These are phyloP conservation scores for Scaptodrosophila latifasciaeformis DNA, from an alignment of 2,888 invertebrate species.

Conservation along the genomic window DNA sequence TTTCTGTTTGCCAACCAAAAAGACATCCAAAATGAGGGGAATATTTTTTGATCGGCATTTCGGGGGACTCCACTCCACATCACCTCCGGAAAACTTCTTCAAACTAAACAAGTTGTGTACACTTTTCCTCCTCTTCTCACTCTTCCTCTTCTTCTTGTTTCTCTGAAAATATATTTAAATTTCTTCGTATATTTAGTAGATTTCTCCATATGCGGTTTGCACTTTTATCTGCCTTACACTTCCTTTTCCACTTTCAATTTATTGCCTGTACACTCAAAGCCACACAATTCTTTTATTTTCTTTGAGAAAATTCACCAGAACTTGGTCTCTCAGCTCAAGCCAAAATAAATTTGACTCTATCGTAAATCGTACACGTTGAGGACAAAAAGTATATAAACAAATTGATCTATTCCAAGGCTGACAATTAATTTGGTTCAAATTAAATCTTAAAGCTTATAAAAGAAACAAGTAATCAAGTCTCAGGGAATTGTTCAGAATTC, in stretches of 20 bases:
- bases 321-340: too few relatives aligned
- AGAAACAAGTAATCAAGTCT: too few relatives aligned
- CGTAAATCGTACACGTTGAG: too few relatives aligned
- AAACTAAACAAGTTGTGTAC: constrained; percentile 64
- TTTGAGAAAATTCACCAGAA: too few relatives aligned
- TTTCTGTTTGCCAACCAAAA: constrained; percentile 30
- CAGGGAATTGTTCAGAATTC: too few relatives aligned
- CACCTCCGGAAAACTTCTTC: constrained; percentile 31
- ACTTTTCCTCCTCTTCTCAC: constrained; percentile 27
- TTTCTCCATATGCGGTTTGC: constrained; percentile 12
- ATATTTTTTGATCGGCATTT: constrained; percentile 8
- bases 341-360: too few relatives aligned
- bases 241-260: constrained; percentile 35
- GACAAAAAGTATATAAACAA: too few relatives aligned
- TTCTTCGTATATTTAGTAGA: neutral
- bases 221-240: constrained; percentile 30
- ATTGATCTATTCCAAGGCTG: too few relatives aligned
- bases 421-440: too few relatives aligned
- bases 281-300: too few relatives aligned
- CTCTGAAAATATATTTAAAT: constrained; percentile 1
- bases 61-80: constrained; percentile 16
- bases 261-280: too few relatives aligned
- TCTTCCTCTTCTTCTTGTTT: neutral
- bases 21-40: constrained; percentile 17
- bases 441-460: too few relatives aligned